Base-by-base conservation (phyloP, 2,113 vertebrate genomes). In the Oryzias woworae region DNA sequence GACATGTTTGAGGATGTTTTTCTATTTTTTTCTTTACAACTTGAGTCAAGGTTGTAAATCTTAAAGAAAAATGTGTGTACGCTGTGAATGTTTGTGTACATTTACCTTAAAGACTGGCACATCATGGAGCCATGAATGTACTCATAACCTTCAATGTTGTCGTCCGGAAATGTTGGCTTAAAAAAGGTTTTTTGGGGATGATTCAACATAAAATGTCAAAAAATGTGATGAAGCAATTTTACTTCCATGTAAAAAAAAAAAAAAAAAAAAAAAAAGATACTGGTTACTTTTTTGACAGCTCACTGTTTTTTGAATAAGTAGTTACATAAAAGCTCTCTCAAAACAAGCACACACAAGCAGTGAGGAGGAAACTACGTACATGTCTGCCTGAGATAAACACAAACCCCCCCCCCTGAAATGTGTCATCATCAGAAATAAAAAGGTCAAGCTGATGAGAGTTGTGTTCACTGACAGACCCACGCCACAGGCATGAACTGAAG, bases 71-170 rank as follows among this genome's bases (percentile, higher is more conserved):
- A 68, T 68, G 67, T 68, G 67, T 75, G 75, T 85, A 58, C 44
- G 69, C 66, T 83, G 75, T 86, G 80, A 81, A 88, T 81, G 75
- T 85, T 63, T 75, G 77, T 81, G 76, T 86, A 71, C 75, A 79
- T 75, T 36, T 36, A 82, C 55, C 58, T 59, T 64, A 77, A 71
- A 71, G 60, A 71, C 67, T 82, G 84, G 80, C 78, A 23, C 53
- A 77, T 81, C 83, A 84, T 7, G 48, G 68, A 69, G 84, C 84
- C 82, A 53, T 85, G 80, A 82, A 86, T 87, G 82, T 87, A 82
- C 74, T 79, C 46, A 48, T 78, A 69, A 71, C 64, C 73, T 75
- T 78, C 82, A 70, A 65, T 72, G 82, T 86, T 18, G 63, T 73
- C 46, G 67, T 85, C 67, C 69, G 67, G 73, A 79, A 53, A 71